Percentiles rank a stretch among this genome's conserved stretches.
These are phyloP conservation scores for Aspidiotus rigidus DNA, from an alignment of 2,888 invertebrate species.

Conservation along the genomic window DNA sequence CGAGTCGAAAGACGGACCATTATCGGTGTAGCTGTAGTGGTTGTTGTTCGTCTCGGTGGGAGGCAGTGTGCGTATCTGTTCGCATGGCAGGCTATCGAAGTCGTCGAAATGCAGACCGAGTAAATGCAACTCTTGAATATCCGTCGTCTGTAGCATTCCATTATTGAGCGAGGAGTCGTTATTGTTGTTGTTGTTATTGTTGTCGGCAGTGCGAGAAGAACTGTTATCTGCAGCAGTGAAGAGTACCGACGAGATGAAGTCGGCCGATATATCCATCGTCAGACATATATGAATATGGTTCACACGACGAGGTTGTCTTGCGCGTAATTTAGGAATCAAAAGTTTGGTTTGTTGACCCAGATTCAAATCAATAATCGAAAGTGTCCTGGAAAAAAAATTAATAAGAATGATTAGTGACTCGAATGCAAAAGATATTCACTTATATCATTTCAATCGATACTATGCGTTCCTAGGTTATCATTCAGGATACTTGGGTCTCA, in stretches of 20 bases:
- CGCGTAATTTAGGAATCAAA: no score
- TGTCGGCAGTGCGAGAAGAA: not conserved
- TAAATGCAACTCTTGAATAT: slow-evolving; percentile 32
- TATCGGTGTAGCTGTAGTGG: slow-evolving; percentile 24
- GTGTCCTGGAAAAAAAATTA: no score
- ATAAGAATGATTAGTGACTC: no score
- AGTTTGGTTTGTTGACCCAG: no score
- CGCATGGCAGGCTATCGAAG: slow-evolving; percentile 18
- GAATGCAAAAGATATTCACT: no score
- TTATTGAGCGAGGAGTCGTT: slow-evolving; percentile 2
- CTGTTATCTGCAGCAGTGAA: slow-evolving; percentile 19
- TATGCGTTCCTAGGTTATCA: no score
- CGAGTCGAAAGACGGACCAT: slow-evolving; percentile 11
- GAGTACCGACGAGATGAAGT: slow-evolving; percentile 29
- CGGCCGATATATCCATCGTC: slow-evolving; percentile 29
- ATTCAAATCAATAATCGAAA: no score
- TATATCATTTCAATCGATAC: no score
- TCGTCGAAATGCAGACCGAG: slow-evolving; percentile 28
- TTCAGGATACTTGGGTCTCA: no score
- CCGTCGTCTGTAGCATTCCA: slow-evolving; percentile 13
- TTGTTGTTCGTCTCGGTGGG: slow-evolving; percentile 17
- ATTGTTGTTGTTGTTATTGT: slow-evolving; percentile 10
- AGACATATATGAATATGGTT: not conserved
- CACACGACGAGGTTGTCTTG: no score
- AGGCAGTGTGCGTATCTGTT: slow-evolving; percentile 17